phyloP scores from a whole-genome alignment of 2,888 invertebrate species.

The Theretra japonica region DNA sequence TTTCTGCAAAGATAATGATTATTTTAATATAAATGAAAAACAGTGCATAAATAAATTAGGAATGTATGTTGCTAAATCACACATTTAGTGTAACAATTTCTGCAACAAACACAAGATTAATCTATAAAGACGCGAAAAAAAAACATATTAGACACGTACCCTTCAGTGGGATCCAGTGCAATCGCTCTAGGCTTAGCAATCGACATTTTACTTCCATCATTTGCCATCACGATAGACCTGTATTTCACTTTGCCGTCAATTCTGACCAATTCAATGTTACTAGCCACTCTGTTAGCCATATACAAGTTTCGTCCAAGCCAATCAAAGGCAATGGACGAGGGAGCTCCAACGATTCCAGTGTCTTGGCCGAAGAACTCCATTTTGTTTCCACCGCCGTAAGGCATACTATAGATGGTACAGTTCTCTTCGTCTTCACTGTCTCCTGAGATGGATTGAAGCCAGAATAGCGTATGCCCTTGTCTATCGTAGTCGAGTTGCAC shows the following conservation, averaged over 20 bases:
- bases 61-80: too few species aligned
- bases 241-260: constrained; percentile 94
- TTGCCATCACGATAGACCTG: constrained; percentile 93
- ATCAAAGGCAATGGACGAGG: constrained; percentile 96
- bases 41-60: background rate
- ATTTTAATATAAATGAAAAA: background rate
- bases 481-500: constrained; percentile 96
- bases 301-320: constrained; percentile 98
- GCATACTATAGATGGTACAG: constrained; percentile 93
- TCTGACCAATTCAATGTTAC: constrained; percentile 95
- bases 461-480: constrained; percentile 92
- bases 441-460: constrained; percentile 89
- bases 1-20: constrained; percentile 78
- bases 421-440: constrained; percentile 91
- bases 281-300: constrained; percentile 94
- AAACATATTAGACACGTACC: constrained; percentile 79
- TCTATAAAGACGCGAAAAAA: background rate
- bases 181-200: constrained; percentile 95
- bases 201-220: constrained; percentile 93
- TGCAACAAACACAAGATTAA: background rate
- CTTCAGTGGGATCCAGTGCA: constrained; percentile 96
- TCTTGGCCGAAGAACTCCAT: constrained; percentile 91
- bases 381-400: constrained; percentile 92
- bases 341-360: constrained; percentile 95
- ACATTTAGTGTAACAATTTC: too few species aligned